These are phyloP conservation scores for Xiphorhynchus erythropygius DNA, from an alignment of 2,797 vertebrate genomes.

Conservation along the genomic window DNA sequence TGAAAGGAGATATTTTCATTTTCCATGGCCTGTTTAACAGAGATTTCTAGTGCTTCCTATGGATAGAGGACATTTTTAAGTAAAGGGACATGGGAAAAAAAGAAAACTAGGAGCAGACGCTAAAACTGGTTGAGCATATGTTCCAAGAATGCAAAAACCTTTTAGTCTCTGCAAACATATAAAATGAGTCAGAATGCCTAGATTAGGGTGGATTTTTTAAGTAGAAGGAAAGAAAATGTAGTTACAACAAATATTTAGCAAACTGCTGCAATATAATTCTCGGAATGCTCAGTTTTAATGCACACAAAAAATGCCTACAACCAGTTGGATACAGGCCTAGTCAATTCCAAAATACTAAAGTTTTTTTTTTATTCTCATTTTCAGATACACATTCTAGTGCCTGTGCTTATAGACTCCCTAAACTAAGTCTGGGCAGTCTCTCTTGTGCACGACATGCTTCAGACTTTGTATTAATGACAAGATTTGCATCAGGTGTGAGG, in stretches of 20 bases:
- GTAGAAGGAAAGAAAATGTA: slow-evolving; percentile 15
- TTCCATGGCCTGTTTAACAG: background rate
- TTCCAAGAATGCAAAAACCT: slow-evolving; percentile 20
- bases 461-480: background rate
- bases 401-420: background rate
- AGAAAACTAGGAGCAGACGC: slow-evolving; percentile 1
- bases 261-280: slow-evolving; percentile 20
- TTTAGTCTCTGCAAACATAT: slow-evolving; percentile 17
- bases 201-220: background rate
- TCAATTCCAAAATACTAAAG: slow-evolving; percentile 39
- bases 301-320: slow-evolving; percentile 8
- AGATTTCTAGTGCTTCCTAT: background rate
- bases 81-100: background rate
- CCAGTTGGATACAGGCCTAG: background rate
- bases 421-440: background rate
- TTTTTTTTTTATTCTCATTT: slow-evolving; percentile 19
- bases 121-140: slow-evolving; percentile 29
- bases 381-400: slow-evolving; percentile 19
- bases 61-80: background rate
- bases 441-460: background rate
- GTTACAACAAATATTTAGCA: slow-evolving; percentile 52
- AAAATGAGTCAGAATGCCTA: slow-evolving; percentile 33
- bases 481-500: slow-evolving; percentile 44
- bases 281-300: slow-evolving; percentile 39
- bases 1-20: background rate